Conservation (phyloP, 2,888 invertebrate genomes). For the Microchrysa polita region DNA sequence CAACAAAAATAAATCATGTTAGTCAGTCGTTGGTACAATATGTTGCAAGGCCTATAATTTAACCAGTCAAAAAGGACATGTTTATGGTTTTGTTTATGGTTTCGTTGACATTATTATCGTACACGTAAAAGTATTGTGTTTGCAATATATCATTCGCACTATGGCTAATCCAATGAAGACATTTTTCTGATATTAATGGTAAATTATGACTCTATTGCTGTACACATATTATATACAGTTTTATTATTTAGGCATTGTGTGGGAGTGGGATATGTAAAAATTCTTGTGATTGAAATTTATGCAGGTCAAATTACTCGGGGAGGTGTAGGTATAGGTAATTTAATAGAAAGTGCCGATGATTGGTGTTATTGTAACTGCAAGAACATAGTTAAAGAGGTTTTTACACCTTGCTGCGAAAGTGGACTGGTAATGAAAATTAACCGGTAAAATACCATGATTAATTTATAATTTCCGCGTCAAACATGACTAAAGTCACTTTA, state of each 20-base stretch:
- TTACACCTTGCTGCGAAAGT: no score
- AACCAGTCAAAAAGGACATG: constrained; percentile 53
- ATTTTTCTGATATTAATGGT: constrained; percentile 33
- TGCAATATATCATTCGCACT: constrained; percentile 34
- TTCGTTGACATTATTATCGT: constrained; percentile 51
- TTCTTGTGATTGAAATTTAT: no score
- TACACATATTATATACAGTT: neutral
- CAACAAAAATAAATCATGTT: constrained; percentile 39
- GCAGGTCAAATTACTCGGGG: no score
- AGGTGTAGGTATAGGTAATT: no score
- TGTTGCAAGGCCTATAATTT: constrained; percentile 44
- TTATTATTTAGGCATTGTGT: no score
- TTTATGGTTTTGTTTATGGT: constrained; percentile 54
- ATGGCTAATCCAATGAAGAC: constrained; percentile 39
- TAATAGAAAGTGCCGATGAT: no score
- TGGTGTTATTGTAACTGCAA: no score
- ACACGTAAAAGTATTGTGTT: neutral
- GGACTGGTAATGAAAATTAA: no score
- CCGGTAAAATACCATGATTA: no score
- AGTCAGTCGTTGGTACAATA: constrained; percentile 41
- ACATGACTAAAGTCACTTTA: no score
- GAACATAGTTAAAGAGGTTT: no score
- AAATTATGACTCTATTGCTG: constrained; percentile 22
- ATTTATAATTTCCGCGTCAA: no score
- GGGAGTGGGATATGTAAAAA: neutral